Percentiles rank a stretch among this genome's conserved stretches.
Evolutionary conservation across 2,797 vertebrate species (phyloP).

Genomic region (Scarus forsteni): DNA sequence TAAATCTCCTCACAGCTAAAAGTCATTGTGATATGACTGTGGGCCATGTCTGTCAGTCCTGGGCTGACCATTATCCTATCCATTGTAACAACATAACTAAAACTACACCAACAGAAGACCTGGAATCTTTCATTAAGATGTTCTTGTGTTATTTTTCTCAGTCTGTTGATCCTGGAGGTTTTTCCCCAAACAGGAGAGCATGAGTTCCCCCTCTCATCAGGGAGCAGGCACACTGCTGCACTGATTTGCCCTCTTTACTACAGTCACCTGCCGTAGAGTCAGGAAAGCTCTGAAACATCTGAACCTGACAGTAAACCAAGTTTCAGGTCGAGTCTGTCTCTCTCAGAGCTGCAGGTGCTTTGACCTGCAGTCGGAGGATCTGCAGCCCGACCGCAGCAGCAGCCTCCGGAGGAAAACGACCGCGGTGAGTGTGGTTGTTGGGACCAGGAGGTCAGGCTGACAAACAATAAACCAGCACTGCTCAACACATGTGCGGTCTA

Average conservation of each 20-base stretch:
- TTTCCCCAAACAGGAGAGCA: too few relatives aligned
- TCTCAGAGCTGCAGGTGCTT: constrained; percentile 57
- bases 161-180: too few relatives aligned
- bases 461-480: not conserved
- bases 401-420: constrained; percentile 52
- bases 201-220: not conserved
- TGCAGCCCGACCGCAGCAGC: constrained; percentile 11
- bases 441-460: constrained; percentile 11
- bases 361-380: constrained; percentile 10
- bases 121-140: too few relatives aligned
- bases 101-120: too few relatives aligned
- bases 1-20: too few relatives aligned
- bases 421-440: constrained; percentile 20
- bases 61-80: too few relatives aligned
- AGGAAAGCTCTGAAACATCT: not conserved
- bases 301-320: not conserved
- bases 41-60: too few relatives aligned
- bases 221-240: constrained; percentile 10
- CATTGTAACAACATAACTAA: too few relatives aligned
- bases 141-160: too few relatives aligned
- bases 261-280: not conserved
- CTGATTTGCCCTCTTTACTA: constrained; percentile 31
- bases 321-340: not conserved
- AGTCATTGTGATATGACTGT: too few relatives aligned
- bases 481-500: not conserved